Evolutionary conservation across 1,140 invertebrate species (phyloP), one percentile per base, ranked within the genome.

Genomic region (Hyposmocoma kahamanoa): DNA sequence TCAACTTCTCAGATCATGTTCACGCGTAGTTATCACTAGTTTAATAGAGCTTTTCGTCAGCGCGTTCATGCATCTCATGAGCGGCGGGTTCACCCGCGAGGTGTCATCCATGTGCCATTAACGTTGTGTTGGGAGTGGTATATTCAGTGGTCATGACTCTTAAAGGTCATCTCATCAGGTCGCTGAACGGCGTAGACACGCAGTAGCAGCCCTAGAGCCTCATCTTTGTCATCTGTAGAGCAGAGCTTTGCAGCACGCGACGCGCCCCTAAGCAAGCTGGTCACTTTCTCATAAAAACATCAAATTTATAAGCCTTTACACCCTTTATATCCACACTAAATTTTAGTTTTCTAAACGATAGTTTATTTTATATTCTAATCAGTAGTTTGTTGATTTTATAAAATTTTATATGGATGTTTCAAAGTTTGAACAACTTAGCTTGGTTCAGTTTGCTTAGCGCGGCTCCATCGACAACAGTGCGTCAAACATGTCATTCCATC

Each of bases 51-150:
- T 81, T 77, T 38, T 59, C 42, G 50, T 64, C 62, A 53, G 55
- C 50, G 62, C 61, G 48, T 58, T 50, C 50, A 59, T 61, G 52
- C 64, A 71, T 72, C 57, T 56, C 70, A 73, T 59, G 45, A 53
- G 49, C 51, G n/a, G n/a, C n/a, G n/a, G 44, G 51, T 44, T 56
- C 64, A 70, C 62, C 53, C 50, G 59, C 59, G 44, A 56, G 44
- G 11, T n/a, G 72, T 78, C 77, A 79, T 82, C 69, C 78, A 77
- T 79, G 78, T 79, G 78, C 78, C 78, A 81, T 78, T 59, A 65
- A 60, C 49, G 55, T 69, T 72, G 68, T 58, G 56, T 64, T 61
- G 60, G 59, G 36, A 21, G 39, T 3, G 51, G 49, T 22, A 2
- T 36, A 17, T 36, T 17, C 32, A 42, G 39, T 13, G 28, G 28